A percentile compares a stretch with the other conserved stretches of the same genome.
Evolutionary conservation across 2,888 invertebrate genomes (phyloP).

Genomic region (Malthinus seriepunctatus): DNA sequence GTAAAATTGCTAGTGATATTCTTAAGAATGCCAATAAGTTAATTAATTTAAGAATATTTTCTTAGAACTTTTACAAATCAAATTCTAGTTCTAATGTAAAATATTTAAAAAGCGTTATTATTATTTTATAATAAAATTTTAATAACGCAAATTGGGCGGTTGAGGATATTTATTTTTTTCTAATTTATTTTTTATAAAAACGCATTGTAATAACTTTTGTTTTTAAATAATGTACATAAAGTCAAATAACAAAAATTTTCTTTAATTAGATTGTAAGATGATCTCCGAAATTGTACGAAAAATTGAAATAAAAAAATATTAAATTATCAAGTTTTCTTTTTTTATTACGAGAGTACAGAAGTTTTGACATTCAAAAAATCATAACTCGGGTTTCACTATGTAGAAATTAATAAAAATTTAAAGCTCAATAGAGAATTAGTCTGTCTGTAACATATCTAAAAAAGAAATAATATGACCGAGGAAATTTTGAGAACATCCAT

Average conservation of each 20-base stretch:
- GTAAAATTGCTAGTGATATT: constrained; percentile 21
- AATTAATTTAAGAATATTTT: constrained; percentile 13
- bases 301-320: background rate
- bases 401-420: too few relatives aligned
- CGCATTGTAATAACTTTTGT: background rate
- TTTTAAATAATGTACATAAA: background rate
- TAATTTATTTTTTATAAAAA: constrained; percentile 5
- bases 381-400: too few relatives aligned
- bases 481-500: too few relatives aligned
- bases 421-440: too few relatives aligned
- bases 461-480: too few relatives aligned
- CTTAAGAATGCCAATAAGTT: constrained; percentile 12
- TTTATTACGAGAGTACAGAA: too few relatives aligned
- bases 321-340: background rate
- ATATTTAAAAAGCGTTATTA: constrained; percentile 8
- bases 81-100: constrained; percentile 13
- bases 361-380: too few relatives aligned
- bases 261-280: background rate
- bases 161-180: constrained; percentile 13
- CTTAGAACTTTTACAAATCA: constrained; percentile 7
- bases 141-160: constrained; percentile 21
- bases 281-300: constrained; percentile 2
- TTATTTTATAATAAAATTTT: constrained; percentile 12
- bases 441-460: too few relatives aligned
- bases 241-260: too few relatives aligned